Conservation (phyloP, 92 coral and sea anemone genomes). For the Meandrina meandrites region DNA sequence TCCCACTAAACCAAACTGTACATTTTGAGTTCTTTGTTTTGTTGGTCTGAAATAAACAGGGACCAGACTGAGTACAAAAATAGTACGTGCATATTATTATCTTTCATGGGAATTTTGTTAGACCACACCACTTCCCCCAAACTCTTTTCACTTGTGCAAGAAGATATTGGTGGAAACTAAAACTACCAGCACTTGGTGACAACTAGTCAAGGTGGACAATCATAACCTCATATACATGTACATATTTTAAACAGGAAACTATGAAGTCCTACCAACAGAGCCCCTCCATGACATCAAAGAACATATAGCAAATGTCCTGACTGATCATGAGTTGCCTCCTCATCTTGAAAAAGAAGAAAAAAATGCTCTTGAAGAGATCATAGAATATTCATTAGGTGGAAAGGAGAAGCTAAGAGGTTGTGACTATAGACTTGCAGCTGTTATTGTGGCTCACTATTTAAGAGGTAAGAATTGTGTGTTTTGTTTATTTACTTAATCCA, state of each 20-base stretch:
- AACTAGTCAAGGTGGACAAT: background rate
- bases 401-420: slow-evolving; percentile 50
- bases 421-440: slow-evolving; percentile 60
- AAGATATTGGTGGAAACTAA: background rate
- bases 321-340: slow-evolving; percentile 48
- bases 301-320: slow-evolving; percentile 56
- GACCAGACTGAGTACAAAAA: too few species aligned
- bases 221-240: slow-evolving; percentile 3
- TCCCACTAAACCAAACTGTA: too few species aligned
- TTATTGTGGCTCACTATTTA: slow-evolving; percentile 33
- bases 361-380: slow-evolving; percentile 5
- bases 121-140: too few species aligned
- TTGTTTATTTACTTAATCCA: too few species aligned
- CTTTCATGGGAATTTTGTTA: too few species aligned
- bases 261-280: slow-evolving; percentile 64
- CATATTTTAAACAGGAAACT: slow-evolving; percentile 11
- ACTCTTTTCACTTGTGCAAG: too few species aligned
- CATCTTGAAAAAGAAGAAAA: slow-evolving; percentile 45
- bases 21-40: too few species aligned
- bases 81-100: too few species aligned
- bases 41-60: too few species aligned
- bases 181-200: background rate
- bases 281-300: too few species aligned
- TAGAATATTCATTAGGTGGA: slow-evolving; percentile 45
- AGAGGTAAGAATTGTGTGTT: slow-evolving; percentile 8